A percentile compares a stretch with the other conserved stretches of the same genome.
Evolutionary conservation across 2,888 invertebrate genomes (phyloP).

Genomic region (Bimastos eiseni): DNA sequence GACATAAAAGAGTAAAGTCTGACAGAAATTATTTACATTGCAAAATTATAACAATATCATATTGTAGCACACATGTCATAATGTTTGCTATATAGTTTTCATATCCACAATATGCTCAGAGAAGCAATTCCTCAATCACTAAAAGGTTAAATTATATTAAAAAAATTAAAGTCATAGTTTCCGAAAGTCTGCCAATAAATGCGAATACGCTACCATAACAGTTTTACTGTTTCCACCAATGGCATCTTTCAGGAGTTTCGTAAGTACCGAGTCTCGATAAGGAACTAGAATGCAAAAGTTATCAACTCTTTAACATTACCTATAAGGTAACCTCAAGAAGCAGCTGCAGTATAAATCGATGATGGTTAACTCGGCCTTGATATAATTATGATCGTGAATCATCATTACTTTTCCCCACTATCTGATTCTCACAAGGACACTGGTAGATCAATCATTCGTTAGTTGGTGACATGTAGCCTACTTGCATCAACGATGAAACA

Average conservation of each 20-base stretch:
- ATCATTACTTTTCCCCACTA: background rate
- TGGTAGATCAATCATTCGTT: background rate
- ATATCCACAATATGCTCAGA: background rate
- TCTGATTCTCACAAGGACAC: background rate
- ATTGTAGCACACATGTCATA: background rate
- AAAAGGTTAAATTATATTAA: background rate
- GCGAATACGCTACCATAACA: conserved; percentile 44
- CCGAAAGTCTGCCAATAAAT: background rate
- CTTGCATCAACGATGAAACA: background rate
- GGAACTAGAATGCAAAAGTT: conserved; percentile 38
- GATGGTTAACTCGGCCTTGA: background rate
- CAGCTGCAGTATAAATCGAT: background rate
- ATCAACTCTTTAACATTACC: background rate
- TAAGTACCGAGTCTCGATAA: conserved; percentile 46
- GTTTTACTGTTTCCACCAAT: conserved; percentile 52
- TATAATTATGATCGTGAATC: background rate
- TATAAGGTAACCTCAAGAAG: background rate
- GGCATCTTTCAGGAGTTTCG: conserved; percentile 49
- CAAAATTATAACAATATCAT: background rate
- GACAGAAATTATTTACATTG: background rate
- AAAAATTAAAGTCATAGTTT: background rate
- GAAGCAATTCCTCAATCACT: background rate
- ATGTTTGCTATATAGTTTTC: background rate
- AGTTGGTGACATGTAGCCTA: background rate
- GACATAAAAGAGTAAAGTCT: background rate